phyloP scores from a whole-genome alignment of 2,797 vertebrate genomes.

The Furcifer pardalis region DNA sequence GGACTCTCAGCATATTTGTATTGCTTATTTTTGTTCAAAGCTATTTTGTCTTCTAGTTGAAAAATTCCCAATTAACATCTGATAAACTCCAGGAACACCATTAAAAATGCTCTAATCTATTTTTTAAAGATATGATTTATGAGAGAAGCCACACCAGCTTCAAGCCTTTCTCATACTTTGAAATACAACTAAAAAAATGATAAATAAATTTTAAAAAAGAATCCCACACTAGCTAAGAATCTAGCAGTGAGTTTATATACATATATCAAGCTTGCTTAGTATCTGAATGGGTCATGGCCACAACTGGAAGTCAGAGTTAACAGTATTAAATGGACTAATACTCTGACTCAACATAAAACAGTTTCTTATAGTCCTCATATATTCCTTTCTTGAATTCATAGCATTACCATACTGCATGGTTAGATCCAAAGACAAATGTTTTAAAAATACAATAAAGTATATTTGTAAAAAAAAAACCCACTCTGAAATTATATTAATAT shows the following conservation, averaged over 20 bases:
- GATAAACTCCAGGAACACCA: neutral
- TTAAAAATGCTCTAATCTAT: neutral
- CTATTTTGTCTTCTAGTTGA: neutral
- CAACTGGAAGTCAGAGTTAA: too few relatives aligned
- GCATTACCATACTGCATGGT: neutral
- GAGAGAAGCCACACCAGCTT: neutral
- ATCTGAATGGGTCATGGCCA: too few relatives aligned
- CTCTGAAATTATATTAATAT: neutral
- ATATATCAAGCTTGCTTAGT: too few relatives aligned
- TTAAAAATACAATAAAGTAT: too few relatives aligned
- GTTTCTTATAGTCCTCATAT: too few relatives aligned
- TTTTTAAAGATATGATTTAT: neutral
- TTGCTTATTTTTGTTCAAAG: neutral
- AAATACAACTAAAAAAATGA: neutral
- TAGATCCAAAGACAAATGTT: neutral
- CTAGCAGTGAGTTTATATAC: neutral
- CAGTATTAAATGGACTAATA: too few relatives aligned
- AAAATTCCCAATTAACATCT: neutral
- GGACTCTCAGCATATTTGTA: too few relatives aligned
- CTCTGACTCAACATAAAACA: too few relatives aligned
- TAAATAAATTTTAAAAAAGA: neutral
- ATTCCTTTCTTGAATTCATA: neutral
- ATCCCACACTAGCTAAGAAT: neutral
- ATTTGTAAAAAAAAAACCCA: neutral
- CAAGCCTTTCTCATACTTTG: neutral